Base-by-base conservation (phyloP, 1,140 invertebrate genomes). In the Neodiprion lecontei region DNA sequence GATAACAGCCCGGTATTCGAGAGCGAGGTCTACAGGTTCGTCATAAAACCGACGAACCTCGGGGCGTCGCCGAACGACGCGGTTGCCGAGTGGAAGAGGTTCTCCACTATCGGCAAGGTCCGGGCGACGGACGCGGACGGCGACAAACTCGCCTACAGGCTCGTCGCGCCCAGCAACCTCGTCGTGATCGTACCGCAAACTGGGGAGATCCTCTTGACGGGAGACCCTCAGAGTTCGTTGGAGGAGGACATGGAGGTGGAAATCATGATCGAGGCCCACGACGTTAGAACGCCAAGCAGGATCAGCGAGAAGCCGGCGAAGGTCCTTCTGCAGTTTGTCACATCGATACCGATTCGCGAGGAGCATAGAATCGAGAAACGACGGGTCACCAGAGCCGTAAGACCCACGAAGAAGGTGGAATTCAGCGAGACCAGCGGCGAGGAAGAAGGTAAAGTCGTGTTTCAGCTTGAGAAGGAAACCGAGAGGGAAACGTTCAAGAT, bases 401-500 rank as follows among this genome's bases (percentile, higher is more conserved):
- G 96, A 49, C 96, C 96, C 3, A 98, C 96, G 0, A 97, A 97
- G 88, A 92, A 96, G 75, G 96, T 97, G 74, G 96, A 97, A 78
- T 97, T 97, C 83, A 95, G 95, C 0, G 97, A 98, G 86, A 93
- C 95, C 7, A 96, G 98, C 78, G 97, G 96, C 5, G 94, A 96
- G 81, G 92, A 92, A 4, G 95, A 97, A 84, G 95, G 95, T 66
- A 93, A 95, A 81, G 93, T 94, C 69, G 96, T 97, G 48, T 97
- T 98, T 85, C 94, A 95, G 66, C 87, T 98, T 69, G 96, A 97
- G 81, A 97, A 97, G 84, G 96, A 97, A 87, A 95, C 95, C 23
- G 95, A 97, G 74, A 92, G 94, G 80, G 96, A 98, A 85, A 96
- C 94, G 10, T 98, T 97, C 85, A 97, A 97, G 88, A 96, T 98